phyloP scores from a whole-genome alignment of 1,140 invertebrate species.

The Diuraphis noxia region DNA sequence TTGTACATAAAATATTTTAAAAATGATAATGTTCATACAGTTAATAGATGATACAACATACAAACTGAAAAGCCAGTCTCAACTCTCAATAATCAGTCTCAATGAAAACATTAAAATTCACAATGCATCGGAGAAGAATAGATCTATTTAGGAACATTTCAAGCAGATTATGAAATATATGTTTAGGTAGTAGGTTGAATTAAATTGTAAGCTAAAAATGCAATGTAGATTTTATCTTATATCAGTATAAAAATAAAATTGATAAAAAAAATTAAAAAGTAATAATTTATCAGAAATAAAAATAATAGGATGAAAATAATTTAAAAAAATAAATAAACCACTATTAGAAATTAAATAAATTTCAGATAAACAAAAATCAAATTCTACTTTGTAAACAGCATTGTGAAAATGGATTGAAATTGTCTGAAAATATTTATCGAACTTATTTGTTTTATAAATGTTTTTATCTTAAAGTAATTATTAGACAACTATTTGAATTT shows the following conservation, averaged over 20 bases:
- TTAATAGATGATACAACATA: background rate
- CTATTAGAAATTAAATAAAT: background rate
- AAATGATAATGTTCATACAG: background rate
- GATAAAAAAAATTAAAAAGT: background rate
- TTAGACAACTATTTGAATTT: background rate
- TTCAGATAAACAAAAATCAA: background rate
- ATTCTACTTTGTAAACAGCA: background rate
- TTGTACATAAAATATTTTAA: background rate
- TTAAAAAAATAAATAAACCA: background rate
- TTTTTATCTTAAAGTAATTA: background rate
- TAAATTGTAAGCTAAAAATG: background rate
- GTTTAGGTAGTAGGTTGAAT: background rate
- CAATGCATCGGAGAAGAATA: slow-evolving; percentile 1
- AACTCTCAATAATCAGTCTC: slow-evolving; percentile 53
- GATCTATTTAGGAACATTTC: background rate
- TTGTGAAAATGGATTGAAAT: slow-evolving; percentile 24
- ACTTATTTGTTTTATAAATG: background rate
- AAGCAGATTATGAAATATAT: slow-evolving; percentile 20
- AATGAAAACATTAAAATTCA: slow-evolving; percentile 31
- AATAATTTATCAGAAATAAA: background rate
- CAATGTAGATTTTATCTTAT: background rate
- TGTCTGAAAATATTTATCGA: background rate
- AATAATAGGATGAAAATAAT: background rate
- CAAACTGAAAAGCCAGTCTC: slow-evolving; percentile 50
- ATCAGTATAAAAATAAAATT: background rate